phyloP scores from a whole-genome alignment of 2,113 vertebrate genomes.

The Vanacampus margaritifer region DNA sequence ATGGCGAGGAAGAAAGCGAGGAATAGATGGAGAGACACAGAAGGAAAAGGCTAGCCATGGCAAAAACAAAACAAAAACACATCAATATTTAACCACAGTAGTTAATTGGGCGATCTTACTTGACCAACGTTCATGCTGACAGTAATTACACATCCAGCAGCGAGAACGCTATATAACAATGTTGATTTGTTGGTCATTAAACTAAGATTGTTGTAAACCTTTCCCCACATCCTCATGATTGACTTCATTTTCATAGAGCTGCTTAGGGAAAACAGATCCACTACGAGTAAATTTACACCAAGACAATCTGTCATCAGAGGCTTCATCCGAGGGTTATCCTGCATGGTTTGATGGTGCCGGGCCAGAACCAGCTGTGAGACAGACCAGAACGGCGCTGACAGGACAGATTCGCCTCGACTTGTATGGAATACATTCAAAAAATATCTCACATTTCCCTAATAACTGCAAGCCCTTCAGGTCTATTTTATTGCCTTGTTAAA shows the following conservation, averaged over 20 bases:
- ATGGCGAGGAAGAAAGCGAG: constrained; percentile 34
- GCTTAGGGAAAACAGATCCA: background rate
- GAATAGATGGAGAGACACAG: constrained; percentile 26
- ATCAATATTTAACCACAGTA: constrained; percentile 12
- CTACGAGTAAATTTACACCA: background rate
- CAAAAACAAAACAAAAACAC: constrained; percentile 4
- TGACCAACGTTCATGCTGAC: background rate
- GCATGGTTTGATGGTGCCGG: background rate
- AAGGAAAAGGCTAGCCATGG: constrained; percentile 28
- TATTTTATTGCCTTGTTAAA: background rate
- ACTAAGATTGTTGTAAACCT: background rate
- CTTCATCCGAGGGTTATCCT: background rate
- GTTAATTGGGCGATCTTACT: constrained; percentile 8
- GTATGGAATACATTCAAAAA: background rate
- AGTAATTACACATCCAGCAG: background rate
- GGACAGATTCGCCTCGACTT: background rate
- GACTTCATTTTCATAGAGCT: background rate
- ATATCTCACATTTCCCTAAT: background rate
- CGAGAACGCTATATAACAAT: background rate
- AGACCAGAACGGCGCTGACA: background rate
- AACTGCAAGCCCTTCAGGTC: background rate
- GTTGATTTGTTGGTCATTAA: background rate
- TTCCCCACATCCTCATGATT: constrained; percentile 8
- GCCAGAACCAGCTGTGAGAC: constrained; percentile 1
- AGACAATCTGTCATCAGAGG: background rate